Base-by-base conservation (phyloP, 2,797 vertebrate species). In the Takifugu rubripes region DNA sequence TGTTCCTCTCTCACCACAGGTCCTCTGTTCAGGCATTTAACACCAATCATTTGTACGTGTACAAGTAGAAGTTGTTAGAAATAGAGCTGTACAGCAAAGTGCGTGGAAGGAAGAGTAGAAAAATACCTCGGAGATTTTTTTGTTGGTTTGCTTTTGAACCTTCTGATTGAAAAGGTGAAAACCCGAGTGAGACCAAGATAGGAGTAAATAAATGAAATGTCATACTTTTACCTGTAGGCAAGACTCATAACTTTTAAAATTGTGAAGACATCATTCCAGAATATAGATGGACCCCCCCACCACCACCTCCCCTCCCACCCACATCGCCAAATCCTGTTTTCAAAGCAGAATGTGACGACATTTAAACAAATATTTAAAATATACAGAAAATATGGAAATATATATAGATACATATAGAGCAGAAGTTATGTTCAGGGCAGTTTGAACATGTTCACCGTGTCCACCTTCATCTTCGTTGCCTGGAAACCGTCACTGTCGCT, bases 321-420 rank as follows among this genome's bases (percentile, higher is more conserved):
- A 7, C 56, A 54, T 76, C 74, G 82, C 64, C 69, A 59, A 48
- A 74, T 75, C 79, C 75, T 70, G 72, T 70, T 61, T 59, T 61
- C 60, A 77, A 69, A 84, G 75, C 71, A 80, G 74, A 76, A 83
- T 81, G 89, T 89, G 88, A 88, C 79, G 88, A 93, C 89, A 92
- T 82, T 88, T 87, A 90, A 93, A 92, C 83, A 87, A 91, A 92
- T 89, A 92, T 90, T 91, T 90, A 93, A 92, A 94, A 92, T 92
- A 91, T 91, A 93, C 91, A 94, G 84, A 88, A 92, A 89, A 91
- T 77, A 53, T 90, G 91, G 79, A 91, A 92, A 89, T 89, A 88
- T 92, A 93, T 73, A 45, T 90, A 90, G 81, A 90, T 91, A 89
- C 70, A 79, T 83, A 85, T 82, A 89, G 84, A 90, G 85, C 87